Percentiles rank a stretch among this genome's conserved stretches.
phyloP scores from a whole-genome alignment of 2,797 vertebrate genomes.

The Takifugu ocellatus region DNA sequence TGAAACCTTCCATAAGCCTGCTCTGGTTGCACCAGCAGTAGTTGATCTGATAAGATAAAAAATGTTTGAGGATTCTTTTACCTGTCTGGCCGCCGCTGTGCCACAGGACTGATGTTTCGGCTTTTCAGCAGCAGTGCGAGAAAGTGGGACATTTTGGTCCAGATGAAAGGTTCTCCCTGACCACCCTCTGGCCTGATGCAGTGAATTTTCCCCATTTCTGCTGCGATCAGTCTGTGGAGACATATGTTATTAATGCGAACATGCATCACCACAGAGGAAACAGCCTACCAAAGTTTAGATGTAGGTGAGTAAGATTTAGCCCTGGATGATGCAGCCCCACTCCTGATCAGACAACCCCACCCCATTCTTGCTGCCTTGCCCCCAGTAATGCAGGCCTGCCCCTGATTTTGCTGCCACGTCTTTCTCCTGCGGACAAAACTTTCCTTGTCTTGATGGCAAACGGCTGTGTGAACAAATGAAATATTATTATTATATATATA shows the following conservation, averaged over 20 bases:
- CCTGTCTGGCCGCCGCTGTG: conserved; percentile 24
- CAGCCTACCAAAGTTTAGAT: background rate
- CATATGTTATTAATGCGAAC: conserved; percentile 47
- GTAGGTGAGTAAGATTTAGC: too few species aligned
- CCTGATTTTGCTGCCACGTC: conserved; percentile 28
- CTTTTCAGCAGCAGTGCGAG: conserved; percentile 58
- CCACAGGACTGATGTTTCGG: background rate
- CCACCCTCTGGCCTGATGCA: conserved; percentile 53
- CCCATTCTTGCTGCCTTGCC: too few species aligned
- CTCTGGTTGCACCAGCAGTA: too few species aligned
- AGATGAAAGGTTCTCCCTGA: conserved; percentile 60
- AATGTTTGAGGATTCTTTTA: background rate
- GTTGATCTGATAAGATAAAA: too few species aligned
- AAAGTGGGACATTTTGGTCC: conserved; percentile 70
- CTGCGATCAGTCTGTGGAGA: conserved; percentile 67
- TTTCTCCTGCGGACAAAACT: conserved; percentile 28
- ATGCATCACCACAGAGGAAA: conserved; percentile 50
- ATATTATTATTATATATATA: too few species aligned
- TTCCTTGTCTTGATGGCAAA: too few species aligned
- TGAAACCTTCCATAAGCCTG: too few species aligned
- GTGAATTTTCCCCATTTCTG: conserved; percentile 75
- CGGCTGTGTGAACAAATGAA: too few species aligned
- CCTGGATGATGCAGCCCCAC: too few species aligned
- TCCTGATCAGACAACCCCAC: too few species aligned
- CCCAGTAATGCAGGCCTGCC: background rate